Percentiles rank a stretch among this genome's conserved stretches.
These are phyloP conservation scores for Parnassius smintheus DNA, from an alignment of 2,888 invertebrate genomes.

Conservation along the genomic window DNA sequence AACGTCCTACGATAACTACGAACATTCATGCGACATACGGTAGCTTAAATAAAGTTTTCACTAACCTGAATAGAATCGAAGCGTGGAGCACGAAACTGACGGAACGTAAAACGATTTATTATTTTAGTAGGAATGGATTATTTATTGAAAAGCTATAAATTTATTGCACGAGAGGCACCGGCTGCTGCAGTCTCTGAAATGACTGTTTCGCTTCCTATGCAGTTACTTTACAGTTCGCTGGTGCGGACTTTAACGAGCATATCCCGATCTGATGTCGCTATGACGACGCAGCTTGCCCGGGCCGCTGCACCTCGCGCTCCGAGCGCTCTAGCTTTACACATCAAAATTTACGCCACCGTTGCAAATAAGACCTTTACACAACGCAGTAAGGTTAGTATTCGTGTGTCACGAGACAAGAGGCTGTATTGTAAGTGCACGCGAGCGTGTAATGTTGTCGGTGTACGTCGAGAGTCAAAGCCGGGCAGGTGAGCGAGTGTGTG, in stretches of 20 bases:
- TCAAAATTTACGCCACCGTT: slow-evolving; percentile 11
- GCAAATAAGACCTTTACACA: slow-evolving; percentile 36
- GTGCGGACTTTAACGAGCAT: slow-evolving; percentile 52
- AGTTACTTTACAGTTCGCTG: slow-evolving; percentile 48
- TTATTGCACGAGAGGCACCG: slow-evolving; percentile 29
- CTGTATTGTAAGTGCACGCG: slow-evolving; percentile 53
- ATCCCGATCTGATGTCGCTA: slow-evolving; percentile 44
- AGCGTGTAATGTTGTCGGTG: slow-evolving; percentile 52
- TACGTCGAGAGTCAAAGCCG: slow-evolving; percentile 42
- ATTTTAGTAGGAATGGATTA: not conserved
- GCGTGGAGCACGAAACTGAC: slow-evolving; percentile 30
- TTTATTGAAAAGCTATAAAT: slow-evolving; percentile 3
- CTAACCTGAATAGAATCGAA: slow-evolving; percentile 44
- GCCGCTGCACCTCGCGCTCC: slow-evolving; percentile 44
- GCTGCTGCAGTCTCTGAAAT: slow-evolving; percentile 44
- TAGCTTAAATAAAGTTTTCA: slow-evolving; percentile 53
- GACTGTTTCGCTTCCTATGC: slow-evolving; percentile 55
- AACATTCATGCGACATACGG: slow-evolving; percentile 51
- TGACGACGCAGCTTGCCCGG: slow-evolving; percentile 39
- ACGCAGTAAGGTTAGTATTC: slow-evolving; percentile 49
- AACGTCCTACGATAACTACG: slow-evolving; percentile 61
- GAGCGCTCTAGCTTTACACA: slow-evolving; percentile 34
- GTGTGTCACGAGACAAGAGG: slow-evolving; percentile 43
- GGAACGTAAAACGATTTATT: not conserved
- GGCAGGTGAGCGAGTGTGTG: slow-evolving; percentile 48